phyloP scores from a whole-genome alignment of 37 sponge, comb jelly and placozoan genomes.

The Ephydatia muelleri region DNA sequence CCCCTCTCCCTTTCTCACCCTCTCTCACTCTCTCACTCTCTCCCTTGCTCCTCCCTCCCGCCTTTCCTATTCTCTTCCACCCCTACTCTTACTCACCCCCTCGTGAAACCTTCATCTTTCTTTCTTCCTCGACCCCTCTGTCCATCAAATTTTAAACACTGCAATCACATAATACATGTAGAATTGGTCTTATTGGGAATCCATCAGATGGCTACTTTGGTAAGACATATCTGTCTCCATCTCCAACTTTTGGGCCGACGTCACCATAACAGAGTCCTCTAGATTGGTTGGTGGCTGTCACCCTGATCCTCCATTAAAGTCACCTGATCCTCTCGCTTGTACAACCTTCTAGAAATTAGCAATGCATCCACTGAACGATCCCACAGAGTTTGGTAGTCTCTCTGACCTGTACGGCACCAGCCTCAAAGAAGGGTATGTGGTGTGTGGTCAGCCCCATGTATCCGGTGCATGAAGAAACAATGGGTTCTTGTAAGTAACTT shows the following conservation, averaged over 20 bases:
- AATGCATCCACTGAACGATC: conserved; percentile 86
- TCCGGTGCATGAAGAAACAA: neutral
- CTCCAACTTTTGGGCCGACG: conserved; percentile 91
- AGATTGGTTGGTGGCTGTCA: conserved; percentile 59
- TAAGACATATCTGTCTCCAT: conserved; percentile 85
- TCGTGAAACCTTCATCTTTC: neutral
- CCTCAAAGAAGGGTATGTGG: conserved; percentile 80
- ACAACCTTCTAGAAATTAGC: conserved; percentile 57
- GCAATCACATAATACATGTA: conserved; percentile 2
- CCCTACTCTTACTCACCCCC: neutral
- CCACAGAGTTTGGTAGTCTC: conserved; percentile 89
- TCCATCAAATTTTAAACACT: neutral
- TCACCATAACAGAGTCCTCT: conserved; percentile 63
- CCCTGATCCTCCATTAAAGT: neutral
- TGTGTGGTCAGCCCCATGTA: neutral
- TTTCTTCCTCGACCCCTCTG: neutral
- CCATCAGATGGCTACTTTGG: conserved; percentile 90
- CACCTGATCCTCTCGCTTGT: conserved; percentile 2
- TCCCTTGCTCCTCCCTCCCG: too few relatives aligned
- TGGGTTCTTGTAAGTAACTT: neutral
- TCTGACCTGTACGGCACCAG: conserved; percentile 86
- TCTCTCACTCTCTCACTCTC: too few relatives aligned
- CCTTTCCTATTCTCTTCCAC: neutral
- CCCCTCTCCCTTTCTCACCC: too few relatives aligned
- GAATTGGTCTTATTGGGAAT: conserved; percentile 88